These are phyloP conservation scores for Colletes latitarsis DNA, from an alignment of 1,140 invertebrate species.

Conservation along the genomic window DNA sequence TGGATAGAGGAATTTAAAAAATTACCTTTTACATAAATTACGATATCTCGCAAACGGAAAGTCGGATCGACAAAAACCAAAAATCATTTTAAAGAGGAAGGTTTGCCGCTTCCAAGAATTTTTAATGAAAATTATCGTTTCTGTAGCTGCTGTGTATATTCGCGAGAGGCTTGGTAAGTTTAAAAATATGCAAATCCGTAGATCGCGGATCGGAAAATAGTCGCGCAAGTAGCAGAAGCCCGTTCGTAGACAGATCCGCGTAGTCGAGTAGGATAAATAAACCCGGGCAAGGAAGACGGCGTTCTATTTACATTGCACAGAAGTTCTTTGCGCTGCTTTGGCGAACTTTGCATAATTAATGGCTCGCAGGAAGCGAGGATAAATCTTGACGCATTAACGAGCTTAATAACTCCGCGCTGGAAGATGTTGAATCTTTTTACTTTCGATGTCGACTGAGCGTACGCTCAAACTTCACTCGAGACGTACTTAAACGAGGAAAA, in stretches of 20 bases:
- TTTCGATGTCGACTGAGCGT: not conserved
- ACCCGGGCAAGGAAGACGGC: not conserved
- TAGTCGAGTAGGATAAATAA: not conserved
- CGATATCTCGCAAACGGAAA: no score
- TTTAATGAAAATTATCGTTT: no score
- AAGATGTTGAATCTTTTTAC: not conserved
- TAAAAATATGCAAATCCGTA: not conserved
- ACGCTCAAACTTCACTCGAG: not conserved
- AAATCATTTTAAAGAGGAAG: no score
- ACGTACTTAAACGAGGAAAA: not conserved
- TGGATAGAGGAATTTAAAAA: no score
- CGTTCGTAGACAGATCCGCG: not conserved
- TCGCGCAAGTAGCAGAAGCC: not conserved
- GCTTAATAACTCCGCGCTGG: not conserved
- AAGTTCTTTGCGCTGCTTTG: not conserved
- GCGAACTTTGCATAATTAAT: not conserved
- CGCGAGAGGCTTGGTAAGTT: no score
- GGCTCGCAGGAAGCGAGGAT: not conserved
- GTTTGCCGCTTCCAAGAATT: no score
- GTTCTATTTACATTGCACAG: not conserved
- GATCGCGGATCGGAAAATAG: not conserved
- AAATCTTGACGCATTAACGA: conserved; percentile 11
- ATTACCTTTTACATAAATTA: no score
- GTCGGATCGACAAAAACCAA: no score
- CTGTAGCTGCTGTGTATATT: not conserved